Base-by-base conservation (phyloP, 2,888 invertebrate genomes). In the Sabatieria punctata region DNA sequence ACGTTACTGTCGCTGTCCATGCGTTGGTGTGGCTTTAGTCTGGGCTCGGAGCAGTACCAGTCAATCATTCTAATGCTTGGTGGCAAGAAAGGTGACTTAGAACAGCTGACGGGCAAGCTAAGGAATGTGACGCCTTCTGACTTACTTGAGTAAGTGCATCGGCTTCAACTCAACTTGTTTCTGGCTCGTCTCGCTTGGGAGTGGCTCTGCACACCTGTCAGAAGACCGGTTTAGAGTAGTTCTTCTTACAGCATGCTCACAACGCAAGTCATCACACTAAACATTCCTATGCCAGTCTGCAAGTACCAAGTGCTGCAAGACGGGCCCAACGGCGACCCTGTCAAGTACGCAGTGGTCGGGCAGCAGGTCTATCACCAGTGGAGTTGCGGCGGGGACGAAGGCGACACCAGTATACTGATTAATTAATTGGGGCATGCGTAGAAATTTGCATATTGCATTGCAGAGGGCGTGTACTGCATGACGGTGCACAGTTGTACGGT, bases 401-500 rank as follows among this genome's bases (percentile, higher is more conserved):
- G n/a, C n/a, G n/a, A n/a, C n/a, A n/a, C n/a, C n/a, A n/a, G n/a
- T n/a, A n/a, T n/a, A n/a, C n/a, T n/a, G n/a, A n/a, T n/a, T n/a
- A n/a, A n/a, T n/a, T n/a, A n/a, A n/a, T n/a, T n/a, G n/a, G n/a
- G n/a, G n/a, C n/a, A n/a, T n/a, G n/a, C n/a, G n/a, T n/a, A n/a
- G n/a, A n/a, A n/a, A n/a, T n/a, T n/a, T n/a, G n/a, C n/a, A n/a
- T n/a, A n/a, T n/a, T 13, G n/a, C 13, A 3, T 47, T 53, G 21
- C 45, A 57, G 57, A 49, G 18, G 46, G 52, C 22, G 53, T 55
- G n/a, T 60, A 57, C 43, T 60, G 60, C 47, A 57, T 56, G 25
- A 59, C 58, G 1, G 56, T 60, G 2, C 59, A 60, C 43, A 57
- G 55, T 6, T 61, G 61, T 49, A 54, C 50, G 27, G 59, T 59